phyloP scores from a whole-genome alignment of 2,797 vertebrate genomes.

The Acipenser ruthenus region DNA sequence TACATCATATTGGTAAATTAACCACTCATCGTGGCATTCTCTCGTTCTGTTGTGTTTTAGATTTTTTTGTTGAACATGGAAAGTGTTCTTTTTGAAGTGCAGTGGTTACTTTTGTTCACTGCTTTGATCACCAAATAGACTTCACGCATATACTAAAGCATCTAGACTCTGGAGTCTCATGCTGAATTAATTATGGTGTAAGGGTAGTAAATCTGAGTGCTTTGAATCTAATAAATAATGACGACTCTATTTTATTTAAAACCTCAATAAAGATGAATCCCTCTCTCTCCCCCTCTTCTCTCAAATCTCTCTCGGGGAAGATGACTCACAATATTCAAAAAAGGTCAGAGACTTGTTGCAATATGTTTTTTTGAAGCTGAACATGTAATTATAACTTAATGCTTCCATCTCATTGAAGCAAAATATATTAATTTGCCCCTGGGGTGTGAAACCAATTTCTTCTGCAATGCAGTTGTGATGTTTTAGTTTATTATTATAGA shows the following conservation, averaged over 20 bases:
- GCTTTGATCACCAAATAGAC: background rate
- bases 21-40: too few relatives aligned
- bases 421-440: slow-evolving; percentile 17
- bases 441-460: background rate
- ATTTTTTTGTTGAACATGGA: background rate
- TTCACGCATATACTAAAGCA: background rate
- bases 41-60: too few relatives aligned
- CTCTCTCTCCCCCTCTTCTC: slow-evolving; percentile 6
- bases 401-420: slow-evolving; percentile 18
- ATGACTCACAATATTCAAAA: slow-evolving; percentile 6
- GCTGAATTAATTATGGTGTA: slow-evolving; percentile 8
- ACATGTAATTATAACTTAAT: slow-evolving; percentile 15
- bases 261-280: slow-evolving; percentile 9
- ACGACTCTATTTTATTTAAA: slow-evolving; percentile 20
- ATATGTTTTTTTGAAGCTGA: slow-evolving; percentile 3
- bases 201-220: slow-evolving; percentile 21
- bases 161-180: background rate
- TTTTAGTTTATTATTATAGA: slow-evolving; percentile 25
- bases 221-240: slow-evolving; percentile 17
- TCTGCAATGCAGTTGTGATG: slow-evolving; percentile 11
- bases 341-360: background rate
- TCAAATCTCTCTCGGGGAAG: slow-evolving; percentile 9
- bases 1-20: too few relatives aligned
- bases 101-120: background rate
- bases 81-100: background rate